phyloP scores from a whole-genome alignment of 2,888 invertebrate species.

The Drosophila siamana region DNA sequence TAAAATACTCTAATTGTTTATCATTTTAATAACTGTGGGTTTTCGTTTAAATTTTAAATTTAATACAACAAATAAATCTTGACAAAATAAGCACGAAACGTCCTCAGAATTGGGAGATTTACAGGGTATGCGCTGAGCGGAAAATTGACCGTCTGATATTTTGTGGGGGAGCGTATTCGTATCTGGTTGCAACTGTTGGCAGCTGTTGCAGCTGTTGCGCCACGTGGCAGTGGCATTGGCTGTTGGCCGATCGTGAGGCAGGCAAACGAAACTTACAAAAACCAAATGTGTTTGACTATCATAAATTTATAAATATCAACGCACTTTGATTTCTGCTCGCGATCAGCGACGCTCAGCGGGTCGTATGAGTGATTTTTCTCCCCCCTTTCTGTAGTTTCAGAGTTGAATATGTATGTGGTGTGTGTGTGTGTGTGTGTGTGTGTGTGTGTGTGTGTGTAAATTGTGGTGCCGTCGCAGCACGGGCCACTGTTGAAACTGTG shows the following conservation, averaged over 20 bases:
- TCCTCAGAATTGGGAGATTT: neutral
- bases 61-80: too few relatives aligned
- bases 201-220: conserved; percentile 4
- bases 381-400: neutral
- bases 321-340: conserved; percentile 27
- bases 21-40: too few relatives aligned
- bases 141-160: conserved; percentile 8
- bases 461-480: conserved; percentile 12
- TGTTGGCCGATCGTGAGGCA: conserved; percentile 1
- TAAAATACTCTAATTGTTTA: too few relatives aligned
- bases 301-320: conserved; percentile 72
- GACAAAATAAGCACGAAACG: too few relatives aligned
- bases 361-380: conserved; percentile 3
- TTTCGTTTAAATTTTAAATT: too few relatives aligned
- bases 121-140: conserved; percentile 2
- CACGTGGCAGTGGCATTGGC: conserved; percentile 23
- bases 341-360: conserved; percentile 1
- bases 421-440: conserved; percentile 6
- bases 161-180: neutral
- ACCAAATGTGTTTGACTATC: conserved; percentile 45
- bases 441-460: conserved; percentile 20
- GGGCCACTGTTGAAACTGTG: conserved; percentile 49
- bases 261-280: neutral
- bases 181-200: conserved; percentile 23
- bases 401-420: neutral